Base-by-base conservation (phyloP, 2,888 invertebrate genomes). In the Synanthedon andrenaeformis region DNA sequence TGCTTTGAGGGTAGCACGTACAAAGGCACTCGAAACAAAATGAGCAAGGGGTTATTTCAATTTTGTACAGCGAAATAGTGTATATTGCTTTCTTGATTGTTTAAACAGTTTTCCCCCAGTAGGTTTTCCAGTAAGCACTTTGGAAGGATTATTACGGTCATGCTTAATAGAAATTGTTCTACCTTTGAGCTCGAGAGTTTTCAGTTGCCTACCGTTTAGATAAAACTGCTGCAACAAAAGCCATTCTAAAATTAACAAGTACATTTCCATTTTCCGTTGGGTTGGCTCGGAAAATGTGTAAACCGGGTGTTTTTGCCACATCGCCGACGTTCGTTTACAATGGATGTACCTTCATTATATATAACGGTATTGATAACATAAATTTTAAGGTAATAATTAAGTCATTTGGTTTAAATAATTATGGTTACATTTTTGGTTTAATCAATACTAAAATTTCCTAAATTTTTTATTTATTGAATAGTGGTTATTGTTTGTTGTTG, bases 21-120 rank as follows among this genome's bases (percentile, higher is more conserved):
- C 49, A 42, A 54, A 57, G 52, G 60, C 62, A 58, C 60, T 65
- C 58, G 60, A 64, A 64, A 64, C 60, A 64, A 62, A 69, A 69
- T 67, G 65, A 69, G 69, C 68, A 71, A 74, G 69, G 73, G 74
- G 73, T 67, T 63, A 62, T 60, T 59, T 54, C 59, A 58, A 66
- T 66, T 68, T 66, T 65, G 66, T 64, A 59, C 62, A 65, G 35
- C 59, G 64, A 67, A 70, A 69, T 62, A 61, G 65, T 63, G 62
- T 63, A 73, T 73, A 72, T 74, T 76, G 67, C 71, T 66, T 70
- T 67, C 67, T 67, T 70, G 71, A 76, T 75, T 76, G 73, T 76
- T 74, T 73, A 70, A 75, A 65, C 64, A 49, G 63, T 59, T 66
- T 61, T 64, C 63, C 69, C 72, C 70, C 64, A 66, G n/a, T n/a